Percentiles rank a stretch among this genome's conserved stretches.
Conservation (phyloP, 2,888 invertebrate genomes). For the Pollenia angustigena region DNA sequence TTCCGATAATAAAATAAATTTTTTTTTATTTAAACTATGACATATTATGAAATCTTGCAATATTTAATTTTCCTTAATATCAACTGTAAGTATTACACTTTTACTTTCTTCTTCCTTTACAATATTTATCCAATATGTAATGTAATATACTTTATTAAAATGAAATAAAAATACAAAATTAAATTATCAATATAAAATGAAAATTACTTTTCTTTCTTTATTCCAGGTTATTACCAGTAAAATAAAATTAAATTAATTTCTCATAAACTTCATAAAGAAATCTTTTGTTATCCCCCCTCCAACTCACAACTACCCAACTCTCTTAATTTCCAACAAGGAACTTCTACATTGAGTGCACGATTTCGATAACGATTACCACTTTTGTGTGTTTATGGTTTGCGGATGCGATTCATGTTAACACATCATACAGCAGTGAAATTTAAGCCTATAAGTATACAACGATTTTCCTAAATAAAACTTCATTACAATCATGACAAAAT, state of each 20-base stretch:
- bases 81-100: background rate
- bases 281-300: conserved; percentile 4
- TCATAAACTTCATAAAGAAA: conserved; percentile 19
- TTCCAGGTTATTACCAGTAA: conserved; percentile 69
- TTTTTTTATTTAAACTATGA: no score
- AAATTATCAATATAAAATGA: background rate
- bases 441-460: conserved; percentile 75
- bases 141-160: background rate
- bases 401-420: conserved; percentile 20
- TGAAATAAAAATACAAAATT: background rate
- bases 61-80: no score
- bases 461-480: background rate
- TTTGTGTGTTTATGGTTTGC: conserved; percentile 42
- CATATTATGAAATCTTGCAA: no score
- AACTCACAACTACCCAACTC: background rate
- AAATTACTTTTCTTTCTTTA: conserved; percentile 3
- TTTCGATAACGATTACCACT: conserved; percentile 24
- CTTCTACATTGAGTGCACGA: conserved; percentile 18
- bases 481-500: background rate
- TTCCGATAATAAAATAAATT: no score
- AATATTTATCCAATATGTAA: background rate
- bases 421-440: background rate
- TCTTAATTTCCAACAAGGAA: conserved; percentile 30
- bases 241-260: conserved; percentile 4
- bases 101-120: background rate